Percentiles rank a stretch among this genome's conserved stretches.
Evolutionary conservation across 2,797 vertebrate genomes (phyloP).

Genomic region (Pelodytes ibericus): DNA sequence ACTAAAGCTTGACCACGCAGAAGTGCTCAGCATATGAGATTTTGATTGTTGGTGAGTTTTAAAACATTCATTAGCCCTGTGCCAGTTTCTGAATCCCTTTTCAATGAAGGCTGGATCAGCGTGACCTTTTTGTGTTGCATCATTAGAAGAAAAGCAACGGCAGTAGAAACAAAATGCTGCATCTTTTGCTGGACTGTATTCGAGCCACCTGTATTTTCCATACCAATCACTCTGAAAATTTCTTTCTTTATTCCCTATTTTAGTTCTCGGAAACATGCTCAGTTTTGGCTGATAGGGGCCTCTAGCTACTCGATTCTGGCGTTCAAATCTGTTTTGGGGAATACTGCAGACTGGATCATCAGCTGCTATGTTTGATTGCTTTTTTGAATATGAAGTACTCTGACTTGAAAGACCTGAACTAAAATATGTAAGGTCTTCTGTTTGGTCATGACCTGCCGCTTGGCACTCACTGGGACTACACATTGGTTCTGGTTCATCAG

Average conservation of each 20-base stretch:
- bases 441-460: neutral
- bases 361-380: neutral
- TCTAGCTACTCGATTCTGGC: neutral
- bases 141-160: neutral
- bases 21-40: neutral
- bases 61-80: slow-evolving; percentile 16
- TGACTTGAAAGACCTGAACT: neutral
- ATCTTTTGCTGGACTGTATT: slow-evolving; percentile 4
- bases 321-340: slow-evolving; percentile 6
- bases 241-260: neutral
- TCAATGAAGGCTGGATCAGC: slow-evolving; percentile 3
- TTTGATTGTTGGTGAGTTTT: slow-evolving; percentile 9
- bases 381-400: neutral
- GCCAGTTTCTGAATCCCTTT: slow-evolving; percentile 14
- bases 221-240: neutral
- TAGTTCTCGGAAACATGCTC: neutral
- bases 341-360: neutral
- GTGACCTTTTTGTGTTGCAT: slow-evolving; percentile 4
- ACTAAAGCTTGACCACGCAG: neutral
- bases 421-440: neutral
- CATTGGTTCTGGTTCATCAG: neutral
- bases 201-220: neutral
- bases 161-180: slow-evolving; percentile 25
- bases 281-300: neutral
- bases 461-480: neutral